Conservation (phyloP, 2,113 vertebrate species). For the Oreocharis arfaki region DNA sequence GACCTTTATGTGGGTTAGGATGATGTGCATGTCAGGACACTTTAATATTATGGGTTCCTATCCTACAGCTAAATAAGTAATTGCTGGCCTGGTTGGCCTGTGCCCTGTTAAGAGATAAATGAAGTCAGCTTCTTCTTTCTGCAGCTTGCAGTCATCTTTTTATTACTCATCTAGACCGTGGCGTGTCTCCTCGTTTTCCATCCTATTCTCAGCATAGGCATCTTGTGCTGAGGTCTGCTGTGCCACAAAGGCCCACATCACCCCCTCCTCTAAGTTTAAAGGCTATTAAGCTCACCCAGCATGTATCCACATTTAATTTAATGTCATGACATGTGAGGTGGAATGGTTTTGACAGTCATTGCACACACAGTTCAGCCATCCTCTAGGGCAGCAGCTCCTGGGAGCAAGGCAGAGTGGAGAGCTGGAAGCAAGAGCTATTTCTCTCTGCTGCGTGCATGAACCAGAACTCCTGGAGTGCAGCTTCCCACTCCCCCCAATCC, state of each 20-base stretch:
- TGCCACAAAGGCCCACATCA: not conserved
- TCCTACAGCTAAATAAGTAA: constrained; percentile 5
- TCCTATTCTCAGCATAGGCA: not conserved
- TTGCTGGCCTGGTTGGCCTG: not conserved
- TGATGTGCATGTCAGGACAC: not conserved
- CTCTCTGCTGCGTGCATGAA: not conserved
- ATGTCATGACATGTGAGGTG: not conserved
- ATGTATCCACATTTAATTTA: not conserved
- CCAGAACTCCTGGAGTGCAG: not conserved
- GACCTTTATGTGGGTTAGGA: not conserved
- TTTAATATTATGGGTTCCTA: constrained; percentile 9
- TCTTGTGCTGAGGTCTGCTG: not conserved
- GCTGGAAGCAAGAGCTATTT: not conserved
- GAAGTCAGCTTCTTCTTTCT: constrained; percentile 38
- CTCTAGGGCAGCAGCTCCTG: not conserved
- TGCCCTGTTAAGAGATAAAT: not conserved
- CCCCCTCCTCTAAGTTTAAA: not conserved
- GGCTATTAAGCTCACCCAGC: not conserved
- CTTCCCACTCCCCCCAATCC: accelerated
- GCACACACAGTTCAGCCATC: not conserved
- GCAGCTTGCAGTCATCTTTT: constrained; percentile 50
- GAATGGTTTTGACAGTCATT: not conserved
- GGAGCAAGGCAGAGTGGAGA: not conserved
- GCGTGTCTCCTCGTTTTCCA: not conserved
- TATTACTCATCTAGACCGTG: not conserved